These are phyloP conservation scores for Hyperopisus bebe DNA, from an alignment of 2,113 vertebrate genomes.

Conservation along the genomic window DNA sequence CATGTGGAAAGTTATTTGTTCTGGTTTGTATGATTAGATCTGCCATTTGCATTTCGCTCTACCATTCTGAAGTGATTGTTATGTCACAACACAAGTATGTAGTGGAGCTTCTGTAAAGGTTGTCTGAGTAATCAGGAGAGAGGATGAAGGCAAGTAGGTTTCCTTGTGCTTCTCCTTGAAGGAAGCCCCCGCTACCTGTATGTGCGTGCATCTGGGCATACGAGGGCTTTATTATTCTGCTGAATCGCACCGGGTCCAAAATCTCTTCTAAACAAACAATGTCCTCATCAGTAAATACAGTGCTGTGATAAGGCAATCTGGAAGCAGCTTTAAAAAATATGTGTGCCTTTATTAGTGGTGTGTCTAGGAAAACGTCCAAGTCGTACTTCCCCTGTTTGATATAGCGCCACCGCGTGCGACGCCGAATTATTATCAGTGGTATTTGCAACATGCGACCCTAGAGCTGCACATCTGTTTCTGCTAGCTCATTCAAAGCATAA, in stretches of 20 bases:
- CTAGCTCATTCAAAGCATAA: conserved; percentile 18
- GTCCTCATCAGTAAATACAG: conserved; percentile 8
- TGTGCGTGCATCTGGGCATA: background rate
- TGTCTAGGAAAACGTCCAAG: conserved; percentile 25
- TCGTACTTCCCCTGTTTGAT: conserved; percentile 24
- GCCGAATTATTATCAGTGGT: conserved; percentile 24
- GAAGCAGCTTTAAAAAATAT: conserved; percentile 9
- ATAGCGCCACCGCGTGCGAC: conserved; percentile 20
- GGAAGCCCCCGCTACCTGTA: background rate
- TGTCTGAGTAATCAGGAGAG: conserved; percentile 3
- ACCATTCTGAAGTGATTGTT: conserved; percentile 2
- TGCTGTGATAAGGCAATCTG: conserved; percentile 25
- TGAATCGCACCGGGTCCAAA: background rate
- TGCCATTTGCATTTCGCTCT: background rate
- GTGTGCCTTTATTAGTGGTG: conserved; percentile 14
- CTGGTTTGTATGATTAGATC: background rate
- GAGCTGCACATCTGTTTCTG: conserved; percentile 22
- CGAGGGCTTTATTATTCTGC: background rate
- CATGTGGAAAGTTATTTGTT: conserved; percentile 24
- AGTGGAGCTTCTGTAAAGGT: conserved; percentile 29
- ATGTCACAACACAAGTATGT: background rate
- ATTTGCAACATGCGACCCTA: background rate
- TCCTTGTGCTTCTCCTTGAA: background rate
- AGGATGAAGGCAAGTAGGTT: background rate
- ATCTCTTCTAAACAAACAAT: background rate